Base-by-base conservation (phyloP, 1,140 invertebrate genomes). In the Zelostemma sp. region DNA sequence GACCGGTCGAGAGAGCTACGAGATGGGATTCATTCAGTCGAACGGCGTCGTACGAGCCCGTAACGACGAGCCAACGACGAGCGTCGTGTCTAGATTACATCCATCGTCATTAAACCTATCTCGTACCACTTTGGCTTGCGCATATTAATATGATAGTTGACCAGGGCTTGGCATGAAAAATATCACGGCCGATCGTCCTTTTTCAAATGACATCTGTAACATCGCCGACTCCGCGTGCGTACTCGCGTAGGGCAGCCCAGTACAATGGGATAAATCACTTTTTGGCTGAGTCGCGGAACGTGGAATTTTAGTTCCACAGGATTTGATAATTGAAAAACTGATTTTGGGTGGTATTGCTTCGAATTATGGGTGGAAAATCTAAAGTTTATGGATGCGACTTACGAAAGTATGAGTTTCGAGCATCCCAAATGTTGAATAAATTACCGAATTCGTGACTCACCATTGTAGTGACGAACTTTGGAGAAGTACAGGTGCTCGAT, bases 1-100 rank as follows among this genome's bases (percentile, higher is more conserved):
- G 55, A 62, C 65, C 58, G 50, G 59, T 62, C 61, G 45, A 46
- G 68, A 57, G 54, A 65, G 64, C 48, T 46, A 71, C 69, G 57
- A 69, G 48, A 74, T 68, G 63, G 46, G 77, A 75, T 73, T 79
- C 77, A 80, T 79, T 79, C 78, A 80, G 49, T 66, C 54, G 55
- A 59, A 54, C 46, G 48, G 57, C 38, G 28, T 14, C 6, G 41
- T 45, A 46, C 58, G 54, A 40, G 4, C 53, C 45, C 61, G 46
- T 70, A 70, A 70, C 68, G 61, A 60, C 61, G 60, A 70, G 56
- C 49, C 67, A 70, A 64, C 60, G 61, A 64, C 60, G 61, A 58
- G 45, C 62, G 40, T 62, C 68, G 57, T 65, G 57, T 65, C 62
- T 58, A 62, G 68, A 71, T 71, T 71, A 50, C 62, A 66, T 70